Conservation (phyloP, 2,797 vertebrate genomes). For the Podarcis siculus region DNA sequence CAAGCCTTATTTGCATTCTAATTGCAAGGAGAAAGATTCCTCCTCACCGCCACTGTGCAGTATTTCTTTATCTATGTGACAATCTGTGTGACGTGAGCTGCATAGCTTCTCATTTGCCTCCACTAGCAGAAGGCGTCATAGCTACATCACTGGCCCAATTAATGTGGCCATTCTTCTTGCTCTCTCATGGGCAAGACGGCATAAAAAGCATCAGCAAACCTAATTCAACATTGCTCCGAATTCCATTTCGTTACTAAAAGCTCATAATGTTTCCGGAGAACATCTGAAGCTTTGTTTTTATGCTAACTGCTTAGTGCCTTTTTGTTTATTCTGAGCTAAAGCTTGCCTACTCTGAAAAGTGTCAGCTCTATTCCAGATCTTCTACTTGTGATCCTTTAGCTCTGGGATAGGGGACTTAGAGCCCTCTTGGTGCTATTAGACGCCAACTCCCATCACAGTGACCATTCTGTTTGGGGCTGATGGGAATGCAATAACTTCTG, state of each 20-base stretch:
- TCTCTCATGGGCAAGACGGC: conserved; percentile 42
- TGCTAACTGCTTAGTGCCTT: conserved; percentile 58
- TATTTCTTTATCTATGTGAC: conserved; percentile 19
- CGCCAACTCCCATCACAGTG: no score
- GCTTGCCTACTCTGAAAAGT: neutral
- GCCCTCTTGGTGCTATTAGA: no score
- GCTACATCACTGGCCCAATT: conserved; percentile 24
- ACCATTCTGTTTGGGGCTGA: no score
- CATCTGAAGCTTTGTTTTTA: conserved; percentile 67
- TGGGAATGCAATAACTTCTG: no score
- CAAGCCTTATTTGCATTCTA: neutral
- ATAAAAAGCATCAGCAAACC: conserved; percentile 15
- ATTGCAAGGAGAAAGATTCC: neutral
- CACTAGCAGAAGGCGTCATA: conserved; percentile 26
- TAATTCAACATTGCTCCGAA: conserved; percentile 22
- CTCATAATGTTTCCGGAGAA: conserved; percentile 42
- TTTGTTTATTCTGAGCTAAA: conserved; percentile 55
- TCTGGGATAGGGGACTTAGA: no score
- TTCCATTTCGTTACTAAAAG: conserved; percentile 24
- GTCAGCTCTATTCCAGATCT: no score
- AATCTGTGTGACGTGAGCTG: conserved; percentile 17
- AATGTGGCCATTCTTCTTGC: conserved; percentile 29
- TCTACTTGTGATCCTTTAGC: no score
- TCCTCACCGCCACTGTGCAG: neutral
- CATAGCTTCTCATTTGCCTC: conserved; percentile 17